phyloP scores from a whole-genome alignment of 2,113 vertebrate genomes.

The Alligator sinensis region DNA sequence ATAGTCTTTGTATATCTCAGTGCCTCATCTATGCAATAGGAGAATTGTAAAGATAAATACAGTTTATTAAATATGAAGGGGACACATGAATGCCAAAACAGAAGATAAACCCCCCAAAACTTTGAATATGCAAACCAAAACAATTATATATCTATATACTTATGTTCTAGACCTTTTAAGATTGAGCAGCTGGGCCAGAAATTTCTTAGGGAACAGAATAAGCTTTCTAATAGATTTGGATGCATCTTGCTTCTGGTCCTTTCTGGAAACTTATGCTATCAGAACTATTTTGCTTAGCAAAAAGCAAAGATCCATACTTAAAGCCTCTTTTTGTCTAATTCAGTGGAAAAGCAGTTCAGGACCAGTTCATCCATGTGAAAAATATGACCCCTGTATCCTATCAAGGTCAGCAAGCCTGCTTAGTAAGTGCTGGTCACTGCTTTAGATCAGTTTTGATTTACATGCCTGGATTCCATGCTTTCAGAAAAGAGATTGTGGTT shows the following conservation, averaged over 20 bases:
- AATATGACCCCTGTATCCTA: conserved; percentile 62
- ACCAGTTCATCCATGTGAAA: conserved; percentile 74
- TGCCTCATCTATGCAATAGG: not conserved
- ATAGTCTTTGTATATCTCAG: not conserved
- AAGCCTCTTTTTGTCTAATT: conserved; percentile 36
- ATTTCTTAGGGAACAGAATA: not conserved
- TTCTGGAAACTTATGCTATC: not conserved
- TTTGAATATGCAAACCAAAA: not conserved
- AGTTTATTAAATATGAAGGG: not conserved
- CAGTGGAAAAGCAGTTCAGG: conserved; percentile 65
- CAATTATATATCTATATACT: not conserved
- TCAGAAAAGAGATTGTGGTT: conserved; percentile 52
- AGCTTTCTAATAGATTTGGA: not conserved
- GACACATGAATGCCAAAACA: fast-evolving
- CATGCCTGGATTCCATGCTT: conserved; percentile 63
- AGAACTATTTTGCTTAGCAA: conserved; percentile 31
- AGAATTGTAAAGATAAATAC: conserved; percentile 21
- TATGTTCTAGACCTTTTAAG: not conserved
- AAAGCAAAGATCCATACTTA: conserved; percentile 52
- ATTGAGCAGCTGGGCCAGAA: not conserved
- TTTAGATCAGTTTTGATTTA: conserved; percentile 71
- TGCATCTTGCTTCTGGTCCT: not conserved
- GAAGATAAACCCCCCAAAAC: not conserved
- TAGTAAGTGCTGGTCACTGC: conserved; percentile 67
- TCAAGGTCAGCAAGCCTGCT: conserved; percentile 64